Conservation (phyloP, 2,797 vertebrate genomes). For the Rousettus madagascariensis region DNA sequence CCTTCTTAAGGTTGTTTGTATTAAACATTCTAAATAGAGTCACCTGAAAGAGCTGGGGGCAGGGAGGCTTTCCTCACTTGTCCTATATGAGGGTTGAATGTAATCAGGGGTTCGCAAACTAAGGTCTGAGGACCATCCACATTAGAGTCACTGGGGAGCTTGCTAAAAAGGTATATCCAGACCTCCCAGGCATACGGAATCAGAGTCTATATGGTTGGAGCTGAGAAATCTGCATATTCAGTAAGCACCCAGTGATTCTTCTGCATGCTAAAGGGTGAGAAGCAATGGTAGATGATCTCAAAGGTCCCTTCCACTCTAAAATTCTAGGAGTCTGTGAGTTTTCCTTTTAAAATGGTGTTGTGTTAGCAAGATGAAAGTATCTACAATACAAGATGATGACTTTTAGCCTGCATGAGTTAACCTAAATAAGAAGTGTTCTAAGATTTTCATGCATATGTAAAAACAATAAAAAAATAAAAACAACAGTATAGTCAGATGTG, state of each 20-base stretch:
- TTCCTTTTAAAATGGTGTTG: background rate
- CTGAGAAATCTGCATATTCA: background rate
- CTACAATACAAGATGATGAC: background rate
- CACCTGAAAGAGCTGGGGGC: background rate
- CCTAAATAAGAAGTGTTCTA: background rate
- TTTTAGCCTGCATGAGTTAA: background rate
- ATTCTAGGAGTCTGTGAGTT: conserved; percentile 27
- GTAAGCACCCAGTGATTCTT: background rate
- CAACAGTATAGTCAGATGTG: background rate
- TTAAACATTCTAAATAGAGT: background rate
- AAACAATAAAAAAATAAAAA: background rate
- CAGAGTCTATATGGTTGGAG: background rate
- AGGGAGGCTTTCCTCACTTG: background rate
- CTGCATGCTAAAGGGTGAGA: background rate
- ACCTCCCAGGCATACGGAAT: background rate
- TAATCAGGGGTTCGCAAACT: background rate
- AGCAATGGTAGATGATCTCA: conserved; percentile 64
- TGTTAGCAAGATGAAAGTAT: background rate
- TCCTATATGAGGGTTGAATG: background rate
- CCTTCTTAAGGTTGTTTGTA: background rate
- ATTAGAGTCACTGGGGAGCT: background rate
- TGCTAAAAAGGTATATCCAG: background rate
- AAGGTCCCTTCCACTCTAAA: conserved; percentile 69
- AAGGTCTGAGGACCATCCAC: background rate
- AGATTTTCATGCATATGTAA: background rate